Percentiles rank a stretch among this genome's conserved stretches.
These are phyloP conservation scores for Parazoanthus swiftii DNA, from an alignment of 92 coral and sea anemone genomes.

Conservation along the genomic window DNA sequence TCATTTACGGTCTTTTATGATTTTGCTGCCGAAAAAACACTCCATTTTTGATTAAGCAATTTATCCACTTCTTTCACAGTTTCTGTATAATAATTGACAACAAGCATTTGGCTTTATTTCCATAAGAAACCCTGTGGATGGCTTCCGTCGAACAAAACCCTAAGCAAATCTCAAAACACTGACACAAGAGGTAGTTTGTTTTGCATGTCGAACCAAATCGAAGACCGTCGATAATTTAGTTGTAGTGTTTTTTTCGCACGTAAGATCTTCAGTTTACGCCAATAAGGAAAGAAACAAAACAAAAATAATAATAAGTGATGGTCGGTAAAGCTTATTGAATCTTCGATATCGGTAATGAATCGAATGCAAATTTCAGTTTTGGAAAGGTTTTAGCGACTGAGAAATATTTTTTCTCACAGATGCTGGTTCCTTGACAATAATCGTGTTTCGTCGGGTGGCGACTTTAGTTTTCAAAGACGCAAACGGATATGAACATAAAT, in stretches of 20 bases:
- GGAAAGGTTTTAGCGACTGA: slow-evolving; percentile 11
- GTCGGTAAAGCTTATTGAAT: slow-evolving; percentile 32
- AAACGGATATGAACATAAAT: neutral
- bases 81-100: slow-evolving; percentile 24
- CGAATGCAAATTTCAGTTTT: slow-evolving; percentile 36
- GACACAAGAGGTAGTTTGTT: neutral
- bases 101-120: slow-evolving; percentile 9
- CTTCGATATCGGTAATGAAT: slow-evolving; percentile 23
- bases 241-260: slow-evolving; percentile 10
- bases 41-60: slow-evolving; percentile 10
- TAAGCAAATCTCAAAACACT: slow-evolving; percentile 27
- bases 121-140: slow-evolving; percentile 9
- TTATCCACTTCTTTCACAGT: slow-evolving; percentile 8
- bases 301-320: neutral
- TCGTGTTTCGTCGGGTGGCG: neutral
- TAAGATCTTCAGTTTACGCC: neutral
- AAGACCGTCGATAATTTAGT: slow-evolving; percentile 15
- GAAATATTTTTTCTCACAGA: neutral
- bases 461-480: neutral
- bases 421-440: neutral
- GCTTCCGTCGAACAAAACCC: slow-evolving; percentile 9
- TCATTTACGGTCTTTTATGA: slow-evolving; percentile 10
- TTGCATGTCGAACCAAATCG: slow-evolving; percentile 12
- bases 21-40: neutral
- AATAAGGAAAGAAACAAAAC: neutral